Conservation (phyloP, 2,797 vertebrate species). For the Dryobates pubescens region DNA sequence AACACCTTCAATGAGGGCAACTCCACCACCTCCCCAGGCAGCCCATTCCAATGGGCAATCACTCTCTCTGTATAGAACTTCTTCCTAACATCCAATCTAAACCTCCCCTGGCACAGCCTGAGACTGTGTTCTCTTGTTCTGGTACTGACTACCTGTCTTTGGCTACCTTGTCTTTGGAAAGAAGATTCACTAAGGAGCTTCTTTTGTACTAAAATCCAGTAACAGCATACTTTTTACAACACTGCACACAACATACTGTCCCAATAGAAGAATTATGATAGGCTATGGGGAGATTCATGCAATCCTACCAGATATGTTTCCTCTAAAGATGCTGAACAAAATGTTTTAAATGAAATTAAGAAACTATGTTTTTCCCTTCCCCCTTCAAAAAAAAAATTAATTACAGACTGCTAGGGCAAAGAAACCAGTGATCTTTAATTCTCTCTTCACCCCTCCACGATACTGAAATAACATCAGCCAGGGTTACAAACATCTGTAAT, state of each 20-base stretch:
- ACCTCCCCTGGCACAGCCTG: too few species aligned
- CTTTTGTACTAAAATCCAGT: neutral
- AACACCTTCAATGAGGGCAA: too few species aligned
- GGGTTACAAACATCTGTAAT: conserved; percentile 73
- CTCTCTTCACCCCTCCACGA: conserved; percentile 57
- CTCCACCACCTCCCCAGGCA: too few species aligned
- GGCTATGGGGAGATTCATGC: neutral
- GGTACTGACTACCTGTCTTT: too few species aligned
- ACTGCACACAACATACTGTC: neutral
- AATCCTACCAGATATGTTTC: neutral
- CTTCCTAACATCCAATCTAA: too few species aligned
- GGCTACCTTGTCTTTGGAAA: neutral
- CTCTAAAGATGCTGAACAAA: neutral
- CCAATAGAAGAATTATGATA: neutral
- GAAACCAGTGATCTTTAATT: conserved; percentile 33
- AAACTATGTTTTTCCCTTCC: neutral
- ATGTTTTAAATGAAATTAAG: neutral
- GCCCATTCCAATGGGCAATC: too few species aligned
- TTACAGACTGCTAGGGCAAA: conserved; percentile 18
- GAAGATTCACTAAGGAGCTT: neutral
- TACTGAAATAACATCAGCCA: conserved; percentile 72
- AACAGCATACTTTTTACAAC: neutral
- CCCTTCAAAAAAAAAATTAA: neutral
- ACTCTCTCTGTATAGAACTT: too few species aligned
- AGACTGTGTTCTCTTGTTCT: too few species aligned